phyloP scores from a whole-genome alignment of 2,888 invertebrate genomes.

The Diabrotica balteata region DNA sequence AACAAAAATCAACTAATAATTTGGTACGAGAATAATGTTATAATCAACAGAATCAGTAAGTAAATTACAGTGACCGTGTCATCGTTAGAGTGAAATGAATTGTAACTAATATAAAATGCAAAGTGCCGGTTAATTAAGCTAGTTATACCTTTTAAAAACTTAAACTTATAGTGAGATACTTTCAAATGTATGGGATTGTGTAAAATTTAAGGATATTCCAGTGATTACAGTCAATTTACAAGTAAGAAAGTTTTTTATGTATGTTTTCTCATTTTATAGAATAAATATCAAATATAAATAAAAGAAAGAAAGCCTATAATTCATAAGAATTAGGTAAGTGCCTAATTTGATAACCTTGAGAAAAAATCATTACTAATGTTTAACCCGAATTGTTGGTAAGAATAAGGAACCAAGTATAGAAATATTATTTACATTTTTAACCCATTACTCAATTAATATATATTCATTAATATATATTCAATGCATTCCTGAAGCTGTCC shows the following conservation, averaged over 20 bases:
- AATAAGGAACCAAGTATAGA: background rate
- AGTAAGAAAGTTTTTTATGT: conserved; percentile 3
- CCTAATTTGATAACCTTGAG: conserved; percentile 23
- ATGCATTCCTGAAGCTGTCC: too few species aligned
- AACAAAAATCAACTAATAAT: conserved; percentile 6
- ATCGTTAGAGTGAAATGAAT: conserved; percentile 2
- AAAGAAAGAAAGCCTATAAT: background rate
- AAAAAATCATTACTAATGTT: conserved; percentile 25
- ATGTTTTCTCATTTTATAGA: background rate
- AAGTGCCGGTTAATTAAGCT: conserved; percentile 11
- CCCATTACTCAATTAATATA: too few species aligned
- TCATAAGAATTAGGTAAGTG: background rate
- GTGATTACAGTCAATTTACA: conserved; percentile 5
- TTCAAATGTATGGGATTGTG: conserved; percentile 7
- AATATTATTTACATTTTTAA: background rate
- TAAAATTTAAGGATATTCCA: background rate
- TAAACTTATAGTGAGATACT: conserved; percentile 6
- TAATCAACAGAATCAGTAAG: conserved; percentile 5
- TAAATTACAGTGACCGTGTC: conserved; percentile 11
- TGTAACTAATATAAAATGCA: conserved; percentile 16
- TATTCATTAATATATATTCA: too few species aligned
- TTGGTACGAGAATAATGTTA: conserved; percentile 4
- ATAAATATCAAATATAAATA: background rate
- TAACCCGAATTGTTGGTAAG: conserved; percentile 14
- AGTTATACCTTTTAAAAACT: conserved; percentile 4